These are phyloP conservation scores for Folsomia manolachei DNA, from an alignment of 2,888 invertebrate species.

Conservation along the genomic window DNA sequence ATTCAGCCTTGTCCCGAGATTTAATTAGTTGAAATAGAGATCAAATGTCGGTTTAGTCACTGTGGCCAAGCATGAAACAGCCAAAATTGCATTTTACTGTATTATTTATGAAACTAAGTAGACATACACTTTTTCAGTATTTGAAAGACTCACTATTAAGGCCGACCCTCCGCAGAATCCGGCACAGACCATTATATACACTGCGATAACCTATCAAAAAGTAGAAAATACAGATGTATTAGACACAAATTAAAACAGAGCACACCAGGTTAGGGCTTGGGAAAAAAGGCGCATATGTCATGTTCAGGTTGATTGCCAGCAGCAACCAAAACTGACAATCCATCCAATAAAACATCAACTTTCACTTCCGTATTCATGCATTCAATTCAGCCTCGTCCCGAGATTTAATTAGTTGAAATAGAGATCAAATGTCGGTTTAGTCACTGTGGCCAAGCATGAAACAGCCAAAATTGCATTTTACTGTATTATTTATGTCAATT, in stretches of 20 bases:
- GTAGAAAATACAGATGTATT: no score
- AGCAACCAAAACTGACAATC: neutral
- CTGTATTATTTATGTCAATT: no score
- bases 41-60: no score
- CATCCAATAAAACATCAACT: neutral
- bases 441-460: no score
- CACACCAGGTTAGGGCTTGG: neutral
- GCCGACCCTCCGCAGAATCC: constrained; percentile 61
- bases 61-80: no score
- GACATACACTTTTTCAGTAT: no score
- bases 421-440: no score
- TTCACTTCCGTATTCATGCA: neutral
- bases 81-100: no score
- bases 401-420: neutral
- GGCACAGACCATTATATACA: constrained; percentile 49
- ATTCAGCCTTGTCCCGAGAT: neutral
- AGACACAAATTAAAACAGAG: no score
- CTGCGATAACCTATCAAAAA: constrained; percentile 45
- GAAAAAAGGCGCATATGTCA: neutral
- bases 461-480: no score
- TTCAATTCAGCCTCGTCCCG: neutral
- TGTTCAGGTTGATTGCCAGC: neutral
- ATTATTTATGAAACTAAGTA: no score
- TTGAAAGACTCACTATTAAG: constrained; percentile 66
- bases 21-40: constrained; percentile 53